Evolutionary conservation across 2,113 vertebrate species (phyloP).

Genomic region (Poeciliopsis prolifica): DNA sequence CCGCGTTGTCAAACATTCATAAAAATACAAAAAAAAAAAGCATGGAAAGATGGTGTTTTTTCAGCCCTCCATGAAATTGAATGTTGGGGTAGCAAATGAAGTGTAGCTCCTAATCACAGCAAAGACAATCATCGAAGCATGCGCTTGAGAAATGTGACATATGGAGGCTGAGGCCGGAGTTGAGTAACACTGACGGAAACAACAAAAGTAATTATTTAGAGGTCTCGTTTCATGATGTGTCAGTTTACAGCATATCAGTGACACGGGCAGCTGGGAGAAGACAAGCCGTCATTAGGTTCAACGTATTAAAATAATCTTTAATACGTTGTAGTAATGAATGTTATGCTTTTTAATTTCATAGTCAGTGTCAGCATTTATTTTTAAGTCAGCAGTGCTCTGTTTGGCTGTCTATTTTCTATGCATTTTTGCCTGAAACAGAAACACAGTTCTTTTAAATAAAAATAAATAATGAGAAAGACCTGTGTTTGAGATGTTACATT

Average conservation of each 20-base stretch:
- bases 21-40: conserved; percentile 16
- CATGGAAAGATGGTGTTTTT: conserved; percentile 45
- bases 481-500: background rate
- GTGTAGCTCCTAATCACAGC: conserved; percentile 61
- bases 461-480: background rate
- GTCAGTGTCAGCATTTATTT: background rate
- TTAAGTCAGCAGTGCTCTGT: too few relatives aligned
- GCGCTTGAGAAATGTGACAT: conserved; percentile 37
- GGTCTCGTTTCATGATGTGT: conserved; percentile 33
- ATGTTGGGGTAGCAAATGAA: conserved; percentile 66
- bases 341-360: background rate
- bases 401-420: too few relatives aligned
- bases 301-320: background rate
- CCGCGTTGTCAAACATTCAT: conserved; percentile 50
- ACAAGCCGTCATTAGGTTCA: background rate
- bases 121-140: conserved; percentile 45
- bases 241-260: conserved; percentile 18
- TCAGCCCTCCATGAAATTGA: conserved; percentile 70
- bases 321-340: background rate
- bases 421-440: too few relatives aligned
- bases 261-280: conserved; percentile 11
- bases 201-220: conserved; percentile 37
- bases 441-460: too few relatives aligned
- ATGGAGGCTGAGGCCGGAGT: conserved; percentile 24
- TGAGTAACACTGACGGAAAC: conserved; percentile 32